Base-by-base conservation (phyloP, 2,113 vertebrate genomes). In the Dicentrarchus labrax region DNA sequence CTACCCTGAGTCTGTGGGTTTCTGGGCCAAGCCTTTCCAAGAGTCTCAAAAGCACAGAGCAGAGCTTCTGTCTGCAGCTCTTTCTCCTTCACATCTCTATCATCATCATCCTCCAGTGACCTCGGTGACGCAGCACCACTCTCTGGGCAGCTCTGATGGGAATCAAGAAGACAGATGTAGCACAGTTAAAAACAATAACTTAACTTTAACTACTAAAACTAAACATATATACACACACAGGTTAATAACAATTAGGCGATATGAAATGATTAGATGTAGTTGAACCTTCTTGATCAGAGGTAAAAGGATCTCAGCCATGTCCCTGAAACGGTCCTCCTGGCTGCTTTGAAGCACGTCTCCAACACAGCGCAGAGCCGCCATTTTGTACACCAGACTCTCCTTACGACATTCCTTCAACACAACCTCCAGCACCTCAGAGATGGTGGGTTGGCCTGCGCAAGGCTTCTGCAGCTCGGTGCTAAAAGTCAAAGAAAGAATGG, bases 271-370 rank as follows among this genome's bases (percentile, higher is more conserved):
- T 0, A 53, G 11, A 53, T 4, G 24, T 51, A 30, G n/a, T 21
- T 9, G 3, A 88, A 99, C 98, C 97, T 99, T 99, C 91, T 96
- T 97, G 91, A 99, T 98, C 71, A 99, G 91, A 66, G 98, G 98
- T 85, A 99, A 95, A 69, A 98, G 68, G 62, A 98, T 96, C 53
- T 97, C 95, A 1, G 96, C 92, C 92, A 99, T 83, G 71, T 97
- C 96, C 47, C 95, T 95, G 91, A 99, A 99, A 3, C 95, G 94
- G 86, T 99, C 97, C 86, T 97, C 96, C 90, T 96, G 94, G 22
- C 96, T 97, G 65, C 96, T 95, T 83, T 97, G 96, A 48, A 99
- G 93, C 76, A 98, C 95, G 0, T 95, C 96, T 7, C 94, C 98
- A 0, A 92, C 93, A 60, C 97, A 97, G 54, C 95, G 95, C 62